Evolutionary conservation across 2,888 invertebrate genomes (phyloP).

Genomic region (Drosophila borealis): DNA sequence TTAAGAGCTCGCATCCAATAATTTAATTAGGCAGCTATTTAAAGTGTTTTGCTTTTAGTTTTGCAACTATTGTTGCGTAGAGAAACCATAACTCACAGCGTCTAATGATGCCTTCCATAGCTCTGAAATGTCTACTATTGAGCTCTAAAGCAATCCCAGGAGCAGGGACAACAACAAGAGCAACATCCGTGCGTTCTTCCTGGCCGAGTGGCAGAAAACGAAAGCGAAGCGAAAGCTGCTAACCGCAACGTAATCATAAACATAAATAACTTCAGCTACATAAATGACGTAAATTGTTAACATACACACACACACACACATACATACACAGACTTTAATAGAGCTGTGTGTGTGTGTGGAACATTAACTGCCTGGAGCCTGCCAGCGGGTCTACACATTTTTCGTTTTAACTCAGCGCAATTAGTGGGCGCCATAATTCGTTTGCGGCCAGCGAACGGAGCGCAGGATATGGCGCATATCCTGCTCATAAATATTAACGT

Average conservation of each 20-base stretch:
- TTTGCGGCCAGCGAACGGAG: conserved; percentile 63
- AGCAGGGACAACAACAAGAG: conserved; percentile 11
- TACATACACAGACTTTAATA: conserved; percentile 14
- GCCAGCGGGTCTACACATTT: conserved; percentile 62
- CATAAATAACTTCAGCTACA: conserved; percentile 74
- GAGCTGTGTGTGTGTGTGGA: conserved; percentile 12
- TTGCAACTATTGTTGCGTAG: not conserved
- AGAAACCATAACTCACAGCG: conserved; percentile 9
- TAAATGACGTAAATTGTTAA: conserved; percentile 69
- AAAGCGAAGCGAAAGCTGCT: conserved; percentile 49
- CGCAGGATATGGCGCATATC: conserved; percentile 67
- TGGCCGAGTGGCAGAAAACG: conserved; percentile 8
- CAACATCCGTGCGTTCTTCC: not conserved
- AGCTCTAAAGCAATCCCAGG: not conserved
- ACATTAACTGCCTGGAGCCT: conserved; percentile 55
- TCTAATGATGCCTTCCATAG: conserved; percentile 19
- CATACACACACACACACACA: conserved; percentile 26
- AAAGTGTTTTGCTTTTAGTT: not conserved
- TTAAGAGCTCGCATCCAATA: conserved; percentile 4
- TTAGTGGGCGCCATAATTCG: conserved; percentile 75
- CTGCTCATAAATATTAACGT: conserved; percentile 60
- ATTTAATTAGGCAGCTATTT: conserved; percentile 8
- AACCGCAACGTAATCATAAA: conserved; percentile 74
- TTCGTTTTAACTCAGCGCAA: conserved; percentile 76
- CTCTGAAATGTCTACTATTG: conserved; percentile 10